Evolutionary conservation across 1,140 invertebrate species (phyloP).

Genomic region (Drosophila guanche): DNA sequence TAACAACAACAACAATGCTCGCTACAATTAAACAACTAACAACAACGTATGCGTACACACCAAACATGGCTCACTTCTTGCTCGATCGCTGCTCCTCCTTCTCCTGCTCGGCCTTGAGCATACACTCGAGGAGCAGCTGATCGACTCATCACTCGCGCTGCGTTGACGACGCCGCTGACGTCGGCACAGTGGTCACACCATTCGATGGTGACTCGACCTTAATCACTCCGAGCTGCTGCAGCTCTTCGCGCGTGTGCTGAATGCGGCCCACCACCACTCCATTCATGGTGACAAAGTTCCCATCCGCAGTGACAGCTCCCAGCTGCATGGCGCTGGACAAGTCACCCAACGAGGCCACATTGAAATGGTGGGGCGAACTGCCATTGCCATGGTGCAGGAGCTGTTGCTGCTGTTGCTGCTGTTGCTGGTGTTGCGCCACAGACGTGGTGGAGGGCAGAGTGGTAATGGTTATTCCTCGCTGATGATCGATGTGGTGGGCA

Average conservation of each 20-base stretch:
- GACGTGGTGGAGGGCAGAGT: conserved; percentile 60
- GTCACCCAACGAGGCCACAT: conserved; percentile 73
- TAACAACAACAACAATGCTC: conserved; percentile 81
- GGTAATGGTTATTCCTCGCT: conserved; percentile 64
- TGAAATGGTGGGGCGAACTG: conserved; percentile 70
- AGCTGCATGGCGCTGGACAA: conserved; percentile 74
- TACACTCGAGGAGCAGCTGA: conserved; percentile 68
- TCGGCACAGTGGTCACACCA: conserved; percentile 37
- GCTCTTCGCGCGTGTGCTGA: conserved; percentile 72
- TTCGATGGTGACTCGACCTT: conserved; percentile 78
- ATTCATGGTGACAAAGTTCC: conserved; percentile 80
- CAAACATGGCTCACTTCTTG: conserved; percentile 48
- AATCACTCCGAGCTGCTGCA: conserved; percentile 77
- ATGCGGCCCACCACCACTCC: conserved; percentile 78
- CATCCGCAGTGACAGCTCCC: conserved; percentile 76
- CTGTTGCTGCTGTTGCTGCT: conserved; percentile 58
- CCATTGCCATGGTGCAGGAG: conserved; percentile 60
- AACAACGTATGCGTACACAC: conserved; percentile 78
- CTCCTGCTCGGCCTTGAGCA: conserved; percentile 59
- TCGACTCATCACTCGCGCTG: conserved; percentile 79
- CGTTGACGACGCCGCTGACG: conserved; percentile 34
- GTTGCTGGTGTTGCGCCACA: conserved; percentile 58
- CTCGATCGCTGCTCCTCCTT: conserved; percentile 33
- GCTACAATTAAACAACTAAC: conserved; percentile 82
- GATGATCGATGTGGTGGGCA: conserved; percentile 53